Conservation (phyloP, 2,888 invertebrate genomes). For the Calliopum simillimum region DNA sequence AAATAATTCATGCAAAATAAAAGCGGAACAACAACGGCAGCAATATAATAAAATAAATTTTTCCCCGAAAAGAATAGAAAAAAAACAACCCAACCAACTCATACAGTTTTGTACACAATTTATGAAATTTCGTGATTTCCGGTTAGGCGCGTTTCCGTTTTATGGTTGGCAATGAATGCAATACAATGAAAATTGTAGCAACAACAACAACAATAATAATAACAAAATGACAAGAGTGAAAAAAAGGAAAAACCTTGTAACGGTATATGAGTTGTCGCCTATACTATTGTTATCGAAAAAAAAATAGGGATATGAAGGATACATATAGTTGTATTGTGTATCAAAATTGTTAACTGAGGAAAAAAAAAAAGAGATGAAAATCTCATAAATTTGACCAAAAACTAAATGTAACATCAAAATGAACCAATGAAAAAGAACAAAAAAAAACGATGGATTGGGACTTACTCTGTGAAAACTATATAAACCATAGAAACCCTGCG, state of each 20-base stretch:
- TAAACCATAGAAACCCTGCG: too few relatives aligned
- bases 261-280: constrained; percentile 19
- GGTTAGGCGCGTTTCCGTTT: constrained; percentile 42
- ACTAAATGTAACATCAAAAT: too few relatives aligned
- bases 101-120: constrained; percentile 24
- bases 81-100: too few relatives aligned
- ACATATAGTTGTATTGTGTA: too few relatives aligned
- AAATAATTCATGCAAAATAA: constrained; percentile 7
- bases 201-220: neutral
- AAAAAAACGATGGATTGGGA: too few relatives aligned
- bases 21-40: constrained; percentile 10
- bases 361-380: too few relatives aligned
- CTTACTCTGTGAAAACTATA: too few relatives aligned
- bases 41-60: neutral
- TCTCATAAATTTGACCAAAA: too few relatives aligned
- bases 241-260: constrained; percentile 10
- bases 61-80: too few relatives aligned
- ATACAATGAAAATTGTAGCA: constrained; percentile 1
- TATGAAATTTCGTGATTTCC: constrained; percentile 42
- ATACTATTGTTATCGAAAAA: constrained; percentile 3
- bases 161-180: neutral
- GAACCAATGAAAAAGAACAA: too few relatives aligned
- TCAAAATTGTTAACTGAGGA: too few relatives aligned
- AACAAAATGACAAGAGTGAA: neutral
- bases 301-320: neutral